Conservation (phyloP, 2,113 vertebrate genomes). For the Eubucco bourcierii region DNA sequence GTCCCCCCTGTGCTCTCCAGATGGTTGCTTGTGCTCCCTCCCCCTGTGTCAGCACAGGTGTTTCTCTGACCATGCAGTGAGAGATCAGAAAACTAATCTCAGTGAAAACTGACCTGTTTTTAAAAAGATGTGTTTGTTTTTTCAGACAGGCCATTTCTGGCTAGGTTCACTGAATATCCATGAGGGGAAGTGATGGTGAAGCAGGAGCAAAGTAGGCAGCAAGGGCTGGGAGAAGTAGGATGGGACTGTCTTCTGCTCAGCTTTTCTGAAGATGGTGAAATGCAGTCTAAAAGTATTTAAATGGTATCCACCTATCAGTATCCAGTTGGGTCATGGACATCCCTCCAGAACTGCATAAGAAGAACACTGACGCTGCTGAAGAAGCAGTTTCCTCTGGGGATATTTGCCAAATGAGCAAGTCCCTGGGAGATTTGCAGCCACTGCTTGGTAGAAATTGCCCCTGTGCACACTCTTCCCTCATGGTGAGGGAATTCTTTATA, state of each 20-base stretch:
- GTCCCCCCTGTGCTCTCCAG: slow-evolving; percentile 44
- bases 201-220: neutral
- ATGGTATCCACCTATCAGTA: neutral
- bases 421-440: neutral
- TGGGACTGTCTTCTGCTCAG: neutral
- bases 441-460: neutral
- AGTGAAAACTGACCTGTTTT: slow-evolving; percentile 45
- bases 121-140: neutral
- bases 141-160: slow-evolving; percentile 14
- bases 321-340: neutral
- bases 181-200: rapidly evolving
- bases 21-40: slow-evolving; percentile 20
- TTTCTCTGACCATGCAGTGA: slow-evolving; percentile 36
- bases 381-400: neutral
- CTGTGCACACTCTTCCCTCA: neutral
- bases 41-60: slow-evolving; percentile 46
- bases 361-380: neutral
- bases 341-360: neutral
- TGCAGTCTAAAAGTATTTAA: neutral
- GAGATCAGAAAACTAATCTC: slow-evolving; percentile 50
- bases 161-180: neutral
- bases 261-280: neutral
- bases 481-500: neutral
- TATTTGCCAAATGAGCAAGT: rapidly evolving
- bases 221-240: neutral